Evolutionary conservation across 2,113 vertebrate genomes (phyloP).

Genomic region (Colaptes auratus): DNA sequence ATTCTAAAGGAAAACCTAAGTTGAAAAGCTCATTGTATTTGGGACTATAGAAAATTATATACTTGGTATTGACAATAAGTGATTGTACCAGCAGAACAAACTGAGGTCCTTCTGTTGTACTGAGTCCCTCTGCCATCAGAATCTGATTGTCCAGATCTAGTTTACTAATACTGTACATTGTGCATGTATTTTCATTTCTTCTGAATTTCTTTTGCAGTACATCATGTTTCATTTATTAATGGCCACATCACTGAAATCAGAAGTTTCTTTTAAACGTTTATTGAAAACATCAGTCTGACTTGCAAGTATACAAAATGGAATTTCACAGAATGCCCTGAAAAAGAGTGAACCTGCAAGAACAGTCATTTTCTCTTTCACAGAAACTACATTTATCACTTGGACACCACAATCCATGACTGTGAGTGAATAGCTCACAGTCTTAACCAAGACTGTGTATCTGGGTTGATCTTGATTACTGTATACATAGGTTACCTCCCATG

Average conservation of each 20-base stretch:
- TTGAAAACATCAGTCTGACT: background rate
- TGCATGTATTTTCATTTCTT: background rate
- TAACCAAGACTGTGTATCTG: background rate
- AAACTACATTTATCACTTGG: background rate
- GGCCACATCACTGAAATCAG: background rate
- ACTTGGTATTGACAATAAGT: background rate
- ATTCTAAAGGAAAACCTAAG: background rate
- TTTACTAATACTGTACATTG: background rate
- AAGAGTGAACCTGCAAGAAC: background rate
- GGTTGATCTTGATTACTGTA: background rate
- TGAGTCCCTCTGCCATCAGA: background rate
- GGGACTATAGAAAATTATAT: background rate
- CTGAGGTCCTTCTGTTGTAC: background rate
- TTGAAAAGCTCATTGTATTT: background rate
- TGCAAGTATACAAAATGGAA: rapidly evolving
- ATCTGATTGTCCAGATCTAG: background rate
- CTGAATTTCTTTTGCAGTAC: background rate
- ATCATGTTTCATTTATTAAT: background rate
- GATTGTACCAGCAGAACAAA: background rate
- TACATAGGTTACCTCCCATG: background rate
- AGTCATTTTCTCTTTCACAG: background rate
- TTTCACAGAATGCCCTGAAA: background rate
- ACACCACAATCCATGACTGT: background rate
- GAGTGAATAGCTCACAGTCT: background rate
- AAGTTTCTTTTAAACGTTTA: background rate